These are phyloP conservation scores for Florisuga fusca DNA, from an alignment of 2,797 vertebrate genomes.

Conservation along the genomic window DNA sequence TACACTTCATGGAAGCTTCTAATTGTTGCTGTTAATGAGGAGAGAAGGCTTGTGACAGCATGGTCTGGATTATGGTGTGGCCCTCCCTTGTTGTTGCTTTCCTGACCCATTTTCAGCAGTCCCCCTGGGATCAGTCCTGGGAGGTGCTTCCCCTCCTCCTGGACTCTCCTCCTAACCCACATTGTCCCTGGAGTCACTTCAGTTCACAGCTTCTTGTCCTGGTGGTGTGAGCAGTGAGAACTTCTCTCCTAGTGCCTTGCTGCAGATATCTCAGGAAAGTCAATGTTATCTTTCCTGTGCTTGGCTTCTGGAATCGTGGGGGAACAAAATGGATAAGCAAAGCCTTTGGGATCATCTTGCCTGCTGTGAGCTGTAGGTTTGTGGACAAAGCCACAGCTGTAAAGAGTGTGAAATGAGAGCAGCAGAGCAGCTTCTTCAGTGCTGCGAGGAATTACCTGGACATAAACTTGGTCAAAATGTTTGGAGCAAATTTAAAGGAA, in stretches of 20 bases:
- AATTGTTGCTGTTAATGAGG: slow-evolving; percentile 2
- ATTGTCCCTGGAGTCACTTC: neutral
- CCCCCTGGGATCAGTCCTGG: neutral
- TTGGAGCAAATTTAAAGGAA: neutral
- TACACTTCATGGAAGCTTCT: slow-evolving; percentile 8
- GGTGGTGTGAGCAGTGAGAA: neutral
- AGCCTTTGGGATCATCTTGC: neutral
- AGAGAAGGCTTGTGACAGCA: neutral
- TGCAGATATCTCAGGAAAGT: neutral
- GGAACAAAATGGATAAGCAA: neutral
- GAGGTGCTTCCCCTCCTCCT: neutral
- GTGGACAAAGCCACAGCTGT: neutral
- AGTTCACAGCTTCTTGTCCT: neutral
- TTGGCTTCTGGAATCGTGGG: neutral
- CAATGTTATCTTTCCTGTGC: neutral
- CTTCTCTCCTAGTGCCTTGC: fast-evolving
- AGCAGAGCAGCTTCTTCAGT: neutral
- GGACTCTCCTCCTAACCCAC: neutral
- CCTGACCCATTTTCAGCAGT: neutral
- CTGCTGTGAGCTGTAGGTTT: neutral
- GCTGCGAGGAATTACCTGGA: neutral
- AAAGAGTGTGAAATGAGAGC: neutral
- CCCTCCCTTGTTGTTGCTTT: neutral
- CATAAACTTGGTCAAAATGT: neutral
- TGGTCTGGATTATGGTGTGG: neutral